Percentiles rank a stretch among this genome's conserved stretches.
phyloP scores from a whole-genome alignment of 1,140 invertebrate genomes.

The Leptinotarsa texana region DNA sequence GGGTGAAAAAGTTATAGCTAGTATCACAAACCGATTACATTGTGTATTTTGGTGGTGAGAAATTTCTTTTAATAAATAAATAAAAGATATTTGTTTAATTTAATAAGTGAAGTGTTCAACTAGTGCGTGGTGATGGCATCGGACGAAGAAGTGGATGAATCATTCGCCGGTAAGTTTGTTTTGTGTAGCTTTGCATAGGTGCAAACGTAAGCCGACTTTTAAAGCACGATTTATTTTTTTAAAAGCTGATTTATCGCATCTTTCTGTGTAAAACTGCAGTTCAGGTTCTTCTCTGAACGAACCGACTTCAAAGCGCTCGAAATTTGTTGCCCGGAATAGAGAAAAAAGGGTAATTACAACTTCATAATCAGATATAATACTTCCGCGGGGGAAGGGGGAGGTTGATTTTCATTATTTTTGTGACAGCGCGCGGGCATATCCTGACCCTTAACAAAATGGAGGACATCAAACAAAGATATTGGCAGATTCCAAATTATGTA shows the following conservation, averaged over 20 bases:
- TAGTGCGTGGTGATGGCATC: slow-evolving; percentile 65
- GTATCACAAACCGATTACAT: neutral
- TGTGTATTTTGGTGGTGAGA: too few relatives aligned
- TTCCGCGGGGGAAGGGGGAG: slow-evolving; percentile 43
- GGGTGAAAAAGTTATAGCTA: neutral
- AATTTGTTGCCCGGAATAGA: neutral
- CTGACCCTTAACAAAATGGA: slow-evolving; percentile 70
- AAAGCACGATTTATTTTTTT: slow-evolving; percentile 38
- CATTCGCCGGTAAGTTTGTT: slow-evolving; percentile 72
- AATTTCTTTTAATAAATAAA: too few relatives aligned
- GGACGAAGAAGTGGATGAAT: slow-evolving; percentile 77
- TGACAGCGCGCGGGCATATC: slow-evolving; percentile 58
- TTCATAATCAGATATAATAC: slow-evolving; percentile 49
- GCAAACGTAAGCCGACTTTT: slow-evolving; percentile 40
- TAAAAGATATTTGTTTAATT: too few relatives aligned
- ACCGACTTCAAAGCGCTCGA: neutral
- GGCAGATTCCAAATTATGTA: slow-evolving; percentile 56
- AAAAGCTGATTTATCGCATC: slow-evolving; percentile 22
- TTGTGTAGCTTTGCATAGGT: slow-evolving; percentile 40
- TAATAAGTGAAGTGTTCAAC: neutral
- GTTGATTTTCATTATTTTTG: slow-evolving; percentile 58
- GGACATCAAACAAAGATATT: slow-evolving; percentile 71
- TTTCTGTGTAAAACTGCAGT: neutral
- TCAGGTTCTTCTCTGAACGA: neutral
- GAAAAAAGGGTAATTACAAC: slow-evolving; percentile 42